Base-by-base conservation (phyloP, 2,113 vertebrate species). In the Setophaga kirtlandii region DNA sequence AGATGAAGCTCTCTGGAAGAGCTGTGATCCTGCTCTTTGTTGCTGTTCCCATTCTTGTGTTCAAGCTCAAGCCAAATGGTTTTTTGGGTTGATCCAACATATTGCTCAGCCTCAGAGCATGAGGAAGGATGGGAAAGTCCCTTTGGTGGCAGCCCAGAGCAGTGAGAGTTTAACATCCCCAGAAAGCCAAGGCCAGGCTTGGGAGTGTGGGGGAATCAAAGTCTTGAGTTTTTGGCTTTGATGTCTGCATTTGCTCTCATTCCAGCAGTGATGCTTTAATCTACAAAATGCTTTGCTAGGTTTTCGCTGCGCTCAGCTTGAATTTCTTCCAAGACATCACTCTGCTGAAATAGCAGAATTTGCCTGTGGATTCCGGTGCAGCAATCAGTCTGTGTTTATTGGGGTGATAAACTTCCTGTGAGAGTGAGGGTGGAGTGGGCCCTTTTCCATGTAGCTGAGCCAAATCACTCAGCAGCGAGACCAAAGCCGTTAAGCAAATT, bases 291-390 rank as follows among this genome's bases (percentile, higher is more conserved):
- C 79, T 93, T 2, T 33, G 47, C 80, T 91, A 11, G 56, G 24
- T 77, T 96, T 96, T 95, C 0, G 39, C 95, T 96, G 64, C 21
- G 81, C 83, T 96, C 93, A 96, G 87, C 95, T 96, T 74, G 93
- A 94, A 75, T 84, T 77, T 91, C 78, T 95, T 94, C 96, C 93
- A 96, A 91, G 91, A 65, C 77, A 23, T 53, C 2, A 4, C 50
- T 41, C 73, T 96, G 96, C 91, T 96, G 95, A 94, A 93, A 49
- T 65, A 86, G 91, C 91, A 90, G 87, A 81, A 89, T 87, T 83
- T 83, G 80, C 77, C 64, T 41, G 73, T 89, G 47, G 31, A 83
- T 96, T 81, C 87, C 68, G 64, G 83, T 33, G 42, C 87, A 76
- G 71, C 4, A 27, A 92, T 94, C 79, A 59, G 86, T 37, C 71